phyloP scores from a whole-genome alignment of 2,797 vertebrate species.

The Champsocephalus gunnari region DNA sequence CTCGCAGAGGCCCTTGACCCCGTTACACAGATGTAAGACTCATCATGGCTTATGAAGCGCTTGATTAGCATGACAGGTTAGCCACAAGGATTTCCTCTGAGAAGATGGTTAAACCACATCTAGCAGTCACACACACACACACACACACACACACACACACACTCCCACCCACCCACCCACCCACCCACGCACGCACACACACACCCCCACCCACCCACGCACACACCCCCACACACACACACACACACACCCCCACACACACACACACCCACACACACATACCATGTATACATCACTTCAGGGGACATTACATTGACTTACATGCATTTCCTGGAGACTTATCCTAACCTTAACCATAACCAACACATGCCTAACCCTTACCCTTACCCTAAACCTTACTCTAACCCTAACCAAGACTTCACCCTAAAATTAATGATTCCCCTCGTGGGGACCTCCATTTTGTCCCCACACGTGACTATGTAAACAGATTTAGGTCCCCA shows the following conservation, averaged over 20 bases:
- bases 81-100: conserved; percentile 68
- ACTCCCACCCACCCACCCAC: conserved; percentile 27
- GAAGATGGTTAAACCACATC: conserved; percentile 77
- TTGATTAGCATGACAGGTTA: conserved; percentile 69
- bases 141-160: conserved; percentile 37
- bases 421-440: no score
- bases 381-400: no score
- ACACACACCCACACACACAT: no score
- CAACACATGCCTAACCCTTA: no score
- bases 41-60: conserved; percentile 60
- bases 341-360: no score
- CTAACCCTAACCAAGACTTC: no score
- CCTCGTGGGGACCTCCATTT: no score
- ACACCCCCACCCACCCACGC: conserved; percentile 35
- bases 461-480: no score
- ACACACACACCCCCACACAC: conserved; percentile 29
- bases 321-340: no score
- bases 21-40: conserved; percentile 74
- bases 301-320: no score
- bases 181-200: conserved; percentile 35
- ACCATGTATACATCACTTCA: no score
- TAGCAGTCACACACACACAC: conserved; percentile 55
- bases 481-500: no score
- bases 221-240: conserved; percentile 27
- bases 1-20: conserved; percentile 54